Percentiles rank a stretch among this genome's conserved stretches.
These are phyloP conservation scores for Antrozous pallidus DNA, from an alignment of 2,797 vertebrate genomes.

Conservation along the genomic window DNA sequence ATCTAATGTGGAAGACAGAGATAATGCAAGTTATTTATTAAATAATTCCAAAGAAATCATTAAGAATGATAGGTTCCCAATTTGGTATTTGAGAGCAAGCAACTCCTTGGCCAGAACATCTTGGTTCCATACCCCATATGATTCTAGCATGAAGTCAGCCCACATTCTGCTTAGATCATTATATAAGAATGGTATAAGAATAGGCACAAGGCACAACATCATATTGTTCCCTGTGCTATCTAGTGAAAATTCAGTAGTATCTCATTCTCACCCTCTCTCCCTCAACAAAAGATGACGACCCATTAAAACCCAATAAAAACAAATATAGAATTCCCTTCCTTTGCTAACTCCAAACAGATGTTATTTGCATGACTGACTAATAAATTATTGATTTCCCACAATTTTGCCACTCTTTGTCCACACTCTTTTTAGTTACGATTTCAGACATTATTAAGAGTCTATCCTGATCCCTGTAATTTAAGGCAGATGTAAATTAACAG, in stretches of 20 bases:
- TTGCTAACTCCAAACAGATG: not conserved
- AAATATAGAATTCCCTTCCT: not conserved
- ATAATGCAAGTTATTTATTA: not conserved
- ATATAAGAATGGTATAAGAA: not conserved
- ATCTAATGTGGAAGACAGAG: not conserved
- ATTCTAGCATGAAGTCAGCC: not conserved
- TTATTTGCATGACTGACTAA: not conserved
- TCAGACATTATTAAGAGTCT: not conserved
- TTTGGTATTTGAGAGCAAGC: not conserved
- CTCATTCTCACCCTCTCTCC: not conserved
- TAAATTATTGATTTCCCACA: not conserved
- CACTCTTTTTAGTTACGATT: not conserved
- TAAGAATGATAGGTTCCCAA: not conserved
- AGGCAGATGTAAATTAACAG: not conserved
- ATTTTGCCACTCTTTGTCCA: not conserved
- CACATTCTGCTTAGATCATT: not conserved
- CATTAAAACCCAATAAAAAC: constrained; percentile 31
- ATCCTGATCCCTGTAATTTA: not conserved
- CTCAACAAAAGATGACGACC: not conserved
- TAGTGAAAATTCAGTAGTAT: not conserved
- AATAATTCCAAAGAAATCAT: not conserved
- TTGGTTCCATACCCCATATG: not conserved
- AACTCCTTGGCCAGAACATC: not conserved
- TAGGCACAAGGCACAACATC: not conserved
- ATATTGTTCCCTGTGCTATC: not conserved